Evolutionary conservation across 2,797 vertebrate genomes (phyloP).

Genomic region (Typhlichthys subterraneus): DNA sequence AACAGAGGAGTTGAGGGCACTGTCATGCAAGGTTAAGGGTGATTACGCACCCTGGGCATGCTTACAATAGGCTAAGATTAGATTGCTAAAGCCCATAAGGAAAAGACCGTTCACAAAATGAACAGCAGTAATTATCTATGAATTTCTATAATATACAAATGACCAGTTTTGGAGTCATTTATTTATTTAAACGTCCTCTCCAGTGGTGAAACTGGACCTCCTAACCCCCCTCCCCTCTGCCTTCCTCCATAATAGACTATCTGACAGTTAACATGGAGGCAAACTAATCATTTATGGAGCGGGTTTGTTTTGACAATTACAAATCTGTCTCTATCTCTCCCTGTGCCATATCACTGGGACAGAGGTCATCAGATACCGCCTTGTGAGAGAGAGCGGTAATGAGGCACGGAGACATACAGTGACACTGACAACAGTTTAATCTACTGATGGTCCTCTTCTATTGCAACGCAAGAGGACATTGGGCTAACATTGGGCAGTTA

Average conservation of each 20-base stretch:
- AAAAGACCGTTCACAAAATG: conserved; percentile 45
- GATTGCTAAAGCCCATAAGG: conserved; percentile 53
- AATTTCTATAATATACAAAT: conserved; percentile 51
- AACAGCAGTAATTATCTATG: conserved; percentile 49
- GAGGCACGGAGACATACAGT: conserved; percentile 19
- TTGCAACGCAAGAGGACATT: conserved; percentile 68
- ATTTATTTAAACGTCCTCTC: conserved; percentile 41
- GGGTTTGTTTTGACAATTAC: conserved; percentile 62
- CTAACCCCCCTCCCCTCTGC: conserved; percentile 16
- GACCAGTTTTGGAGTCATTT: conserved; percentile 36
- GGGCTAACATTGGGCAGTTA: conserved; percentile 56
- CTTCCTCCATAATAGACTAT: conserved; percentile 26
- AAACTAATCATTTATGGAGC: conserved; percentile 58
- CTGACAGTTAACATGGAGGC: conserved; percentile 32
- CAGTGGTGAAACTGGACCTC: conserved; percentile 43
- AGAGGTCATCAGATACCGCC: conserved; percentile 69
- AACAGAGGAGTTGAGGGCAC: conserved; percentile 84
- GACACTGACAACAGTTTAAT: conserved; percentile 51
- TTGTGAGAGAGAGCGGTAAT: conserved; percentile 47
- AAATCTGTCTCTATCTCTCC: conserved; percentile 52
- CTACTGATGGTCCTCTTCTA: conserved; percentile 80
- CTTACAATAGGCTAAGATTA: conserved; percentile 66
- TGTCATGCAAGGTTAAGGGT: conserved; percentile 77
- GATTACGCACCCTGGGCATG: conserved; percentile 64
- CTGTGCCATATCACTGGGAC: conserved; percentile 35